Base-by-base conservation (phyloP, 2,888 invertebrate genomes). In the Isotomurus palustris region DNA sequence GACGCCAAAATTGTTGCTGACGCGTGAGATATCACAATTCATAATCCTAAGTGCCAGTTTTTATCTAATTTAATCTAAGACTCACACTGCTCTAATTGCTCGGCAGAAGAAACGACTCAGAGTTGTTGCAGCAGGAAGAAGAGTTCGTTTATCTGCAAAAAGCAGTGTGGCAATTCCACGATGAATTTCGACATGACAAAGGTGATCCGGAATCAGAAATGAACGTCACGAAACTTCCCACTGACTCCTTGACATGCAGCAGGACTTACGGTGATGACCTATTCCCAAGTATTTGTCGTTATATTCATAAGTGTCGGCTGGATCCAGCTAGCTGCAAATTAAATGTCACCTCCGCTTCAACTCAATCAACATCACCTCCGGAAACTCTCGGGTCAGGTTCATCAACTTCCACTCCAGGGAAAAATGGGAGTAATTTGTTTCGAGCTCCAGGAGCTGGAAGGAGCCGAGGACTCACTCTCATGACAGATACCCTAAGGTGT, bases 91-190 rank as follows among this genome's bases (percentile, higher is more conserved):
- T 32, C 32, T 32, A 14, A 32, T 32, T 10, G 32, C 8, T 40
- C 17, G 6, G 17, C 22, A 48, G 61, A 5, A 17, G 6, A 12
- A 63, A 64, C 51, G 66, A 68, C 38, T 45, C 53, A 3, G 68
- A 67, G 49, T 64, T 70, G 5, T 28, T 58, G 43, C 53, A 60
- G 43, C 67, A 70, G 36, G 70, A 70, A 53, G 45, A 47, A n/a
- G 70, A 70, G 41, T 70, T 61, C 43, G 66, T 64, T 19, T 64
- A 60, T 29, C 50, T 70, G 14, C 69, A 70, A 56, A 67, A 70
- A 40, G 64, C 68, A n/a, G 70, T 69, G 1, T 69, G 65, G 64
- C 60, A 66, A 17, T 68, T 61, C 44, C 60, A 65, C 14, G 67
- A 68, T 29, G 45, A 57, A n/a, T 62, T 55, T 47, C 59, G 58